These are phyloP conservation scores for Calephelis nemesis DNA, from an alignment of 1,140 invertebrate species.

Conservation along the genomic window DNA sequence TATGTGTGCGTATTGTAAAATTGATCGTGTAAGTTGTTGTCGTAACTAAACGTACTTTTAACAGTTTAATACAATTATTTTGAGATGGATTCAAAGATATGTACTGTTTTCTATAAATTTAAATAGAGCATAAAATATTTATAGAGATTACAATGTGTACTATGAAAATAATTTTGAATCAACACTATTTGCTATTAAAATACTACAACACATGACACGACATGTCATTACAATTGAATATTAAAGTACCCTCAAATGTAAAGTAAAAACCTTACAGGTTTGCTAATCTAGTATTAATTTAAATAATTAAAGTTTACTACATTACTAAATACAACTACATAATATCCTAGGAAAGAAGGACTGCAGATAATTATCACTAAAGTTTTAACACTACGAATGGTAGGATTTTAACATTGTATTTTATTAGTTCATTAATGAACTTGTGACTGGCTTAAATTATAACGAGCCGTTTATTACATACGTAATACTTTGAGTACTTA, in stretches of 20 bases:
- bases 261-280: background rate
- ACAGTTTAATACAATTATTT: slow-evolving; percentile 16
- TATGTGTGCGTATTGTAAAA: slow-evolving; percentile 7
- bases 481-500: slow-evolving; percentile 2
- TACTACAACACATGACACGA: background rate
- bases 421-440: no score
- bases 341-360: background rate
- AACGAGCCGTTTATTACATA: background rate
- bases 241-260: background rate
- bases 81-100: slow-evolving; percentile 47
- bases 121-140: slow-evolving; percentile 10
- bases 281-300: background rate
- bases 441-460: no score
- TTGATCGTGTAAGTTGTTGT: background rate
- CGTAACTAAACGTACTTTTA: background rate
- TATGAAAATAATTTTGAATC: slow-evolving; percentile 2
- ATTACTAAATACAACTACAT: slow-evolving; percentile 7
- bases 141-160: background rate
- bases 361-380: background rate
- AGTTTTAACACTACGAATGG: background rate
- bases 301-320: slow-evolving; percentile 9
- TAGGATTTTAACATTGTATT: background rate
- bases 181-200: slow-evolving; percentile 9
- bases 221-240: background rate
- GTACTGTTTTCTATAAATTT: slow-evolving; percentile 41